Evolutionary conservation across 1,140 invertebrate species (phyloP), one percentile per base, ranked within the genome.

Genomic region (Capitella teleta): DNA sequence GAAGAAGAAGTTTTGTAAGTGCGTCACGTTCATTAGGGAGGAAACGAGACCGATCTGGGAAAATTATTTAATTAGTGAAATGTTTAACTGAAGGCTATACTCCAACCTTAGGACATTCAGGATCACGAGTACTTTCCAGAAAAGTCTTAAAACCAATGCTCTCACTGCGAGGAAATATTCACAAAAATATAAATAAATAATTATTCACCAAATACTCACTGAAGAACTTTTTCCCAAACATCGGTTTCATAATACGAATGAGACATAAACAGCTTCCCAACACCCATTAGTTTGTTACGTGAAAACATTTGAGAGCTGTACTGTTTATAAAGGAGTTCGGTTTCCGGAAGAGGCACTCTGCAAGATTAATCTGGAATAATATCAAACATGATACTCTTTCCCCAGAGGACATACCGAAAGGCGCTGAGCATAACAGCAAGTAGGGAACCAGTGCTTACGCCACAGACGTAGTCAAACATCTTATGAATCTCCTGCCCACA

Each of bases 231-330:
- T 64, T 92, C 86, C 86, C 86, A 95, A 1, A 83, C 72, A 1
- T 78, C 76, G 1, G 88, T 88, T 63, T 94, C 85, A 72, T 95
- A 94, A 71, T 91, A 94, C 0, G 86, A 82, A 68, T 93, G 87
- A 51, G 79, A 83, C 80, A 83, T 85, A 4, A 94, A 77, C 21
- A 95, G 73, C 54, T 80, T 82, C 38, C 83, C 82, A 1, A 85
- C 83, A 10, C 88, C 89, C 68, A 76, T 73, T 23, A 86, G 69
- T 6, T 78, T 66, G 57, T 78, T 84, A 57, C 83, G 82, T 3
- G 76, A 80, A 64, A 89, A 88, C 52, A 86, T 78, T 64, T 81
- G 76, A 1, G 66, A 72, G 61, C 84, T 83, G 36, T 85, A 72
- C 49, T 80, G 75, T 52, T 79, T 79, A 58, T 88, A 89, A 26